A percentile compares a stretch with the other conserved stretches of the same genome.
Evolutionary conservation across 2,888 invertebrate species (phyloP).

Genomic region (Eulithis testata): DNA sequence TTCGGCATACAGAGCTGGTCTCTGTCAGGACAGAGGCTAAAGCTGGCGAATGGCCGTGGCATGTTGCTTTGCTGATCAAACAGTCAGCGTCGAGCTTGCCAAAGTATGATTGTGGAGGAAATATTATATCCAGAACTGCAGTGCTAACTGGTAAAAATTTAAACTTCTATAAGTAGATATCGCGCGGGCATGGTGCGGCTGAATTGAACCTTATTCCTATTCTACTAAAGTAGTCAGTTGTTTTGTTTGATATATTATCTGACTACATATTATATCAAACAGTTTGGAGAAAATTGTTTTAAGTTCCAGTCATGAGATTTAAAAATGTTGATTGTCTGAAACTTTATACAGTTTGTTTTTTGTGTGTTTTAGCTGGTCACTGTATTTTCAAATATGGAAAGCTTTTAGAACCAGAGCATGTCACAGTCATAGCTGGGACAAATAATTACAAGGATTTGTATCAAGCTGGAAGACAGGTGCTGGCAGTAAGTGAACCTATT

Average conservation of each 20-base stretch:
- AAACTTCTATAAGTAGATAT: too few relatives aligned
- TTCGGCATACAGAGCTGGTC: slow-evolving; percentile 67
- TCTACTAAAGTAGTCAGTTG: too few relatives aligned
- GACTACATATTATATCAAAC: too few relatives aligned
- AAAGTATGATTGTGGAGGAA: slow-evolving; percentile 72
- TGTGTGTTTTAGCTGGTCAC: slow-evolving; percentile 67
- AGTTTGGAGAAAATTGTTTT: too few relatives aligned
- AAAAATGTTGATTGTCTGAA: too few relatives aligned
- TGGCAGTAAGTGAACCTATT: slow-evolving; percentile 52
- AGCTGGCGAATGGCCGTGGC: slow-evolving; percentile 79
- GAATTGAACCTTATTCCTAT: too few relatives aligned
- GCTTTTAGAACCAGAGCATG: slow-evolving; percentile 49
- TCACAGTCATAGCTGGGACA: slow-evolving; percentile 67
- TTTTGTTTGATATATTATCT: too few relatives aligned
- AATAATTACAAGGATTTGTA: slow-evolving; percentile 56
- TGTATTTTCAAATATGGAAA: slow-evolving; percentile 56
- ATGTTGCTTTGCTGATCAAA: slow-evolving; percentile 66
- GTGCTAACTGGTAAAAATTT: slow-evolving; percentile 65
- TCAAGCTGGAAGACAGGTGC: slow-evolving; percentile 61
- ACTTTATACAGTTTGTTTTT: too few relatives aligned
- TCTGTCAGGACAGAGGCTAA: slow-evolving; percentile 64
- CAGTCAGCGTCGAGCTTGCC: slow-evolving; percentile 40
- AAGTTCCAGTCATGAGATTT: too few relatives aligned
- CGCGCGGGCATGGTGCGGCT: too few relatives aligned
- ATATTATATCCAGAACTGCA: slow-evolving; percentile 71